A percentile compares a stretch with the other conserved stretches of the same genome.
Conservation (phyloP, 2,797 vertebrate genomes). For the Rallus crepitans region DNA sequence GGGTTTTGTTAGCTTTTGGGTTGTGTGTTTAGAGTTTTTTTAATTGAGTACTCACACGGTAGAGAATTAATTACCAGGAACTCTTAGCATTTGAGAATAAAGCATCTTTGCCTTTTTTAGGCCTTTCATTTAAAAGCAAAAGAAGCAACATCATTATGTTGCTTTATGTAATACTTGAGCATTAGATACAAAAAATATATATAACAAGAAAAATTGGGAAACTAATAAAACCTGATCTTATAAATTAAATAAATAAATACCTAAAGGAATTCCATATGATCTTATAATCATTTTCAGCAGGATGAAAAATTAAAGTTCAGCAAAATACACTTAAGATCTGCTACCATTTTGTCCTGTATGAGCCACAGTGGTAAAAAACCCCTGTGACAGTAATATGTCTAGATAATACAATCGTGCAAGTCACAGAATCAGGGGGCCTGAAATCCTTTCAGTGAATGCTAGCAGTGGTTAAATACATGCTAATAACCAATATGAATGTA, state of each 20-base stretch:
- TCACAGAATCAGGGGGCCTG: background rate
- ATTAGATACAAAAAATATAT: background rate
- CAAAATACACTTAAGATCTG: background rate
- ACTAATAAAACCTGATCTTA: background rate
- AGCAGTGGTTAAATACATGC: background rate
- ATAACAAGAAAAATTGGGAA: background rate
- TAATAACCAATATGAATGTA: background rate
- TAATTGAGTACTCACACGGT: background rate
- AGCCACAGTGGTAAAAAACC: background rate
- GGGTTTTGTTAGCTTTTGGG: background rate
- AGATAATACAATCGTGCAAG: background rate
- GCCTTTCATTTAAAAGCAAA: background rate
- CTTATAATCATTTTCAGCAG: background rate
- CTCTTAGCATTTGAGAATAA: background rate
- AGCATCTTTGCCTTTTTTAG: background rate
- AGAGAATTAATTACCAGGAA: background rate
- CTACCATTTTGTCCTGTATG: background rate
- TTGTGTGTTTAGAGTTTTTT: background rate
- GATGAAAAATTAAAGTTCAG: background rate
- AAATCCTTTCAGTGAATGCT: background rate
- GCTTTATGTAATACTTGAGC: background rate
- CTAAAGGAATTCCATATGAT: background rate
- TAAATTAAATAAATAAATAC: background rate
- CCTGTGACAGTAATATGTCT: background rate
- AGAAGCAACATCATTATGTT: background rate